Evolutionary conservation across 2,797 vertebrate species (phyloP).

Genomic region (Molossus molossus): DNA sequence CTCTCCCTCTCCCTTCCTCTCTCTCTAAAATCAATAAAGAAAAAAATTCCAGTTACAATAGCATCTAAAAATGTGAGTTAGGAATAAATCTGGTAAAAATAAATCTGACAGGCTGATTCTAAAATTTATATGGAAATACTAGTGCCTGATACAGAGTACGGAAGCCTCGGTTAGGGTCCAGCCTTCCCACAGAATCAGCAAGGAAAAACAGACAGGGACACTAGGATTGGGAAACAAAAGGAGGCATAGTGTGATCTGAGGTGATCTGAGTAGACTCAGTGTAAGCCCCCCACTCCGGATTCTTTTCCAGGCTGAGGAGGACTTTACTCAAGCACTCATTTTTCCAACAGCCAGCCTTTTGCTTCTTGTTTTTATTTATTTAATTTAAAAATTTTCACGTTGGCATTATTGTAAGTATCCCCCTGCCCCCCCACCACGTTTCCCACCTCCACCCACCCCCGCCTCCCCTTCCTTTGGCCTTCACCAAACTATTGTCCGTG

Average conservation of each 20-base stretch:
- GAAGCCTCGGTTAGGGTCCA: not conserved
- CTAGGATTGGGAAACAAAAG: not conserved
- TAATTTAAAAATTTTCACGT: not conserved
- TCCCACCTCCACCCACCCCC: not conserved
- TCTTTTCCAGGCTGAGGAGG: not conserved
- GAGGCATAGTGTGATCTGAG: not conserved
- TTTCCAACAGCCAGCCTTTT: not conserved
- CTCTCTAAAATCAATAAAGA: no score
- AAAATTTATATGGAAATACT: slow-evolving; percentile 36
- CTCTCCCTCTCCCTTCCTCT: no score
- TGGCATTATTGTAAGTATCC: not conserved
- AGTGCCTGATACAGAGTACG: not conserved
- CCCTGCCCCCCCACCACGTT: not conserved
- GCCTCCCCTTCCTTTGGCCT: not conserved
- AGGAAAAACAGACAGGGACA: not conserved
- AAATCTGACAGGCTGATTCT: not conserved
- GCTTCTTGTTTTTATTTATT: no score
- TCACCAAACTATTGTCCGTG: not conserved
- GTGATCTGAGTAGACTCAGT: not conserved
- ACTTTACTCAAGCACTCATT: slow-evolving; percentile 18
- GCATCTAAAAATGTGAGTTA: slow-evolving; percentile 50
- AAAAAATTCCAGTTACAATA: slow-evolving; percentile 8
- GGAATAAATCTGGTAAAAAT: slow-evolving; percentile 19
- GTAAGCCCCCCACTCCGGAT: not conserved
- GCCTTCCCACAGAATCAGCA: not conserved